Percentiles rank a stretch among this genome's conserved stretches.
Evolutionary conservation across 2,113 vertebrate genomes (phyloP).

Genomic region (Siphamia tubifer): DNA sequence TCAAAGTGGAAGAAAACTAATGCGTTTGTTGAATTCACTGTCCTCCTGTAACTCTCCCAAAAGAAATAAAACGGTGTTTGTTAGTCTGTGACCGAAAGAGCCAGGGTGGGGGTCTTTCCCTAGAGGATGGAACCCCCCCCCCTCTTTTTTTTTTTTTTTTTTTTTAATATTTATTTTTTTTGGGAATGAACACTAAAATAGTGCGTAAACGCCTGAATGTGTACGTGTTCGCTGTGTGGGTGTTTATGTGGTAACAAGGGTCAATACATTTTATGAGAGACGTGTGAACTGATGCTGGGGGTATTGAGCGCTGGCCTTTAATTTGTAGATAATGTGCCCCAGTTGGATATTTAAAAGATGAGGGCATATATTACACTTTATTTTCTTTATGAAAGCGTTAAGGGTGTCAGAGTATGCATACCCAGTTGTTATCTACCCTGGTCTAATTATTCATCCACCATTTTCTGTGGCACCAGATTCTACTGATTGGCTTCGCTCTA

Average conservation of each 20-base stretch:
- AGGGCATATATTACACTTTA: slow-evolving; percentile 21
- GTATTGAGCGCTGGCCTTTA: slow-evolving; percentile 56
- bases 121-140: not conserved
- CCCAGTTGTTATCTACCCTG: slow-evolving; percentile 74
- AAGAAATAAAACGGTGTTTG: no score
- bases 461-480: slow-evolving; percentile 82
- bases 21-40: slow-evolving; percentile 42
- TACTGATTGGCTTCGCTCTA: slow-evolving; percentile 75
- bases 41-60: slow-evolving; percentile 15
- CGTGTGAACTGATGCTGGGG: slow-evolving; percentile 57
- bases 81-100: not conserved
- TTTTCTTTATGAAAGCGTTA: slow-evolving; percentile 37
- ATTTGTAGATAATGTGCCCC: slow-evolving; percentile 58
- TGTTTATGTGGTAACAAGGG: slow-evolving; percentile 44
- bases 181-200: not conserved
- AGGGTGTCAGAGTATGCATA: slow-evolving; percentile 53
- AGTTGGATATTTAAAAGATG: slow-evolving; percentile 40
- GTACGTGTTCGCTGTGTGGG: not conserved
- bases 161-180: not conserved
- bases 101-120: not conserved
- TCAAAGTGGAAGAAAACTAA: slow-evolving; percentile 40
- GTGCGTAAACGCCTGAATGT: not conserved
- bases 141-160: no score
- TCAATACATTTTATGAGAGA: slow-evolving; percentile 62
- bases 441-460: slow-evolving; percentile 84